phyloP scores from a whole-genome alignment of 1,140 invertebrate species.

The Notospermus geniculatus region DNA sequence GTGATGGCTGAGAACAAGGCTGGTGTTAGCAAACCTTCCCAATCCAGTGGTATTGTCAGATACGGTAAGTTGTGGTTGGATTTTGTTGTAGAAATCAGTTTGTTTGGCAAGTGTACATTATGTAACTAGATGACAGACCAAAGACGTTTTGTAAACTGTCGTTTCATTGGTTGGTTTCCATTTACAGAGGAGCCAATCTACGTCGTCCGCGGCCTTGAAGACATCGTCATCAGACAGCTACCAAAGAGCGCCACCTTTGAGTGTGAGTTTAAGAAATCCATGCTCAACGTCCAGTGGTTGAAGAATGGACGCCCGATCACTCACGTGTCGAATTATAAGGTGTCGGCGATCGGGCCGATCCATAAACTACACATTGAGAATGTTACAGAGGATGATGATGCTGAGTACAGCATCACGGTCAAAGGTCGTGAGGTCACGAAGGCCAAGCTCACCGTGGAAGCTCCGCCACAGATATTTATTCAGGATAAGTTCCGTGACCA shows the following conservation, averaged over 20 bases:
- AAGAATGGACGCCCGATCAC: constrained; percentile 33
- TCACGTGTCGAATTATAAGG: constrained; percentile 43
- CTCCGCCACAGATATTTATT: constrained; percentile 46
- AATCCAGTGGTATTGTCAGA: constrained; percentile 78
- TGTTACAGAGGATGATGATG: constrained; percentile 43
- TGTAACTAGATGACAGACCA: background rate
- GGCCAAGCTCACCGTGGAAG: constrained; percentile 42
- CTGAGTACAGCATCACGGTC: constrained; percentile 42
- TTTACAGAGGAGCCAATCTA: constrained; percentile 44
- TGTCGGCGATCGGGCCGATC: constrained; percentile 39
- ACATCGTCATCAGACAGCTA: constrained; percentile 43
- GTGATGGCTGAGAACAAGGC: constrained; percentile 90
- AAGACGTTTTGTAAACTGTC: background rate
- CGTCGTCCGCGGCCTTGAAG: constrained; percentile 41
- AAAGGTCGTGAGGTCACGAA: constrained; percentile 37
- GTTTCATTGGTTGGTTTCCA: background rate
- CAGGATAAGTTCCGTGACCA: constrained; percentile 46
- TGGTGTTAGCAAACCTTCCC: constrained; percentile 88
- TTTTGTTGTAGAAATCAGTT: too few species aligned
- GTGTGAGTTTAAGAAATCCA: constrained; percentile 46
- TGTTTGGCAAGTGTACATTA: too few species aligned
- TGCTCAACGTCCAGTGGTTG: constrained; percentile 44
- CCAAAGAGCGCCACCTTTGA: constrained; percentile 48
- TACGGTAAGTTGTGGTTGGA: constrained; percentile 5
- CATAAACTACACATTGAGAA: constrained; percentile 45